Percentiles rank a stretch among this genome's conserved stretches.
These are phyloP conservation scores for Frankliniella intonsa DNA, from an alignment of 2,888 invertebrate species.

Conservation along the genomic window DNA sequence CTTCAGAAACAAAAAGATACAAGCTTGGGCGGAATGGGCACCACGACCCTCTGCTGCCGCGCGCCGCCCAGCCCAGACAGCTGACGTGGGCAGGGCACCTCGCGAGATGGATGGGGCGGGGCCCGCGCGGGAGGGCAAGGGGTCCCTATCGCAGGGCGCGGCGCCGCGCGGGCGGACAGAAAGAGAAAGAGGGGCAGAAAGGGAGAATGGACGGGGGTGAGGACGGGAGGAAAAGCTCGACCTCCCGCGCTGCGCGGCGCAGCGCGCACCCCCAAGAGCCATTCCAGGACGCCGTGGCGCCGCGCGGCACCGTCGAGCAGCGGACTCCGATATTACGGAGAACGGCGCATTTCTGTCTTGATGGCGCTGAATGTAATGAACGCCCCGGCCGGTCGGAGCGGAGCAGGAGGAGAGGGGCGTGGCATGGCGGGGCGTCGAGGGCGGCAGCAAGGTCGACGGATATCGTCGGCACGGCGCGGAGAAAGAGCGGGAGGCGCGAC, in stretches of 20 bases:
- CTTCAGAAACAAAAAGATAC: too few species aligned
- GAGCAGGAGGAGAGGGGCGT: background rate
- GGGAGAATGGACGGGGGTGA: too few species aligned
- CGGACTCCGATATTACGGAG: constrained; percentile 19
- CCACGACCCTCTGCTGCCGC: too few species aligned
- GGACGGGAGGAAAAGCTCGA: too few species aligned
- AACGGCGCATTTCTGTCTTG: constrained; percentile 15
- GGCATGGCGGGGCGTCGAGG: background rate
- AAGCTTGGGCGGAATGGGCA: too few species aligned
- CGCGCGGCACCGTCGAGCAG: background rate
- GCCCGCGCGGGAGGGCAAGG: background rate
- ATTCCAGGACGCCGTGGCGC: background rate
- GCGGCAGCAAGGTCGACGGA: background rate
- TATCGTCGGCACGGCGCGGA: background rate
- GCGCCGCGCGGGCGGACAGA: too few species aligned
- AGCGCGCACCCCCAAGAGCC: too few species aligned
- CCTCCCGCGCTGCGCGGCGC: background rate
- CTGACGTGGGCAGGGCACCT: too few species aligned
- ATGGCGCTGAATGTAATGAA: constrained; percentile 25
- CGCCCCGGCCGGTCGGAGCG: background rate
- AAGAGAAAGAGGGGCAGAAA: too few species aligned
- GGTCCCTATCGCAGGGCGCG: background rate
- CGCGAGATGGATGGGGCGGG: background rate
- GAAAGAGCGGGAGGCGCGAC: background rate
- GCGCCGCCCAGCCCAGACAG: too few species aligned